phyloP scores from a whole-genome alignment of 2,888 invertebrate species.

The Caenorhabditis virilis region DNA sequence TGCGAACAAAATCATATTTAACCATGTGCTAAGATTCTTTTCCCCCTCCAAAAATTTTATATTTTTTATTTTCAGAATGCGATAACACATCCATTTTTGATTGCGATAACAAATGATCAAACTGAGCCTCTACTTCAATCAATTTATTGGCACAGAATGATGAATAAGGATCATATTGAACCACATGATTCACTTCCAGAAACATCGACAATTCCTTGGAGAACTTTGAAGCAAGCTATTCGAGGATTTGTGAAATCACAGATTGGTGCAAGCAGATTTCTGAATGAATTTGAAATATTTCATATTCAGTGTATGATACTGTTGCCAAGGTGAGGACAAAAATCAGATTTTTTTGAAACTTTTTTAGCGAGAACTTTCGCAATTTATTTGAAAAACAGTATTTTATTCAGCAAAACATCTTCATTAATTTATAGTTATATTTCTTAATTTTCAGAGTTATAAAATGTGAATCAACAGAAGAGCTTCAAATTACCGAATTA shows the following conservation, averaged over 20 bases:
- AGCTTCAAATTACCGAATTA: slow-evolving; percentile 30
- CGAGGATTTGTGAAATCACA: slow-evolving; percentile 50
- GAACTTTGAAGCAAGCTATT: slow-evolving; percentile 35
- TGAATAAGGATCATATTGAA: slow-evolving; percentile 40
- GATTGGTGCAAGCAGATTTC: slow-evolving; percentile 42
- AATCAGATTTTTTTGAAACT: neutral
- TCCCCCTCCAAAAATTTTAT: too few relatives aligned
- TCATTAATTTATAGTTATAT: too few relatives aligned
- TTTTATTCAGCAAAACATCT: too few relatives aligned
- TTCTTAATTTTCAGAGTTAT: slow-evolving; percentile 13
- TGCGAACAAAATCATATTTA: slow-evolving; percentile 41
- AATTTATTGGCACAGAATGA: slow-evolving; percentile 55
- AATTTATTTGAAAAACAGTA: too few relatives aligned
- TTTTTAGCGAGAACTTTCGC: neutral
- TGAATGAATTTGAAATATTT: slow-evolving; percentile 41
- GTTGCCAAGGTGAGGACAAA: slow-evolving; percentile 24
- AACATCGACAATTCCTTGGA: slow-evolving; percentile 20
- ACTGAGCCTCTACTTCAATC: slow-evolving; percentile 57
- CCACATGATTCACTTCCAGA: slow-evolving; percentile 6
- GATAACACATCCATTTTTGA: slow-evolving; percentile 53
- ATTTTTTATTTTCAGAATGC: slow-evolving; percentile 34
- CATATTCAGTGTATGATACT: slow-evolving; percentile 56
- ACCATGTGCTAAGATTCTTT: too few relatives aligned
- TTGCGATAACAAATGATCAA: slow-evolving; percentile 60
- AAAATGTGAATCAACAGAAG: slow-evolving; percentile 10